A percentile compares a stretch with the other conserved stretches of the same genome.
These are phyloP conservation scores for Phocides pigmalion DNA, from an alignment of 1,140 invertebrate species.

Conservation along the genomic window DNA sequence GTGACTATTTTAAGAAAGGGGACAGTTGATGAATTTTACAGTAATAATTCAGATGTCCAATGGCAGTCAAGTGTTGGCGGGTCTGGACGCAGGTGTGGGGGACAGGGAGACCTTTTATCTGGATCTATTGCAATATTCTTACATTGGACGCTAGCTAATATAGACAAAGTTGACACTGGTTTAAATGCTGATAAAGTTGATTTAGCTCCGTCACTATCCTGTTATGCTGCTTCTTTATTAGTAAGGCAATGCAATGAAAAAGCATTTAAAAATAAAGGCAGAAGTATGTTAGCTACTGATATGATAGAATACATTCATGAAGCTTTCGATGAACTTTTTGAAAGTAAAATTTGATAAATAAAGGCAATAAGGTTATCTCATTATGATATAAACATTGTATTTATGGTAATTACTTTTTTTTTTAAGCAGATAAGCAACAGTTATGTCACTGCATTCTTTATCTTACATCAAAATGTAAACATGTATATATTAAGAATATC, in stretches of 20 bases:
- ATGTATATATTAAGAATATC: too few relatives aligned
- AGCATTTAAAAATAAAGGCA: slow-evolving; percentile 90
- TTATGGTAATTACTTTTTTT: too few relatives aligned
- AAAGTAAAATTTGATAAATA: slow-evolving; percentile 40
- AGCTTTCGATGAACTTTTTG: slow-evolving; percentile 87
- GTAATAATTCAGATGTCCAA: slow-evolving; percentile 83
- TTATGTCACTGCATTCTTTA: too few relatives aligned
- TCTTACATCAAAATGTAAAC: too few relatives aligned
- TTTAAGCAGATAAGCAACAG: too few relatives aligned
- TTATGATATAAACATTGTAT: too few relatives aligned
- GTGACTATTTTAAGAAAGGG: slow-evolving; percentile 93
- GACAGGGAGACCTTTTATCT: slow-evolving; percentile 97
- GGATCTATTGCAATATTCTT: slow-evolving; percentile 94
- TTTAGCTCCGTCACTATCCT: slow-evolving; percentile 89
- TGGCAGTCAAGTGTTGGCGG: slow-evolving; percentile 86
- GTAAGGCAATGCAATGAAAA: slow-evolving; percentile 91
- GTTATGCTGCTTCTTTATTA: slow-evolving; percentile 92
- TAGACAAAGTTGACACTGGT: slow-evolving; percentile 55
- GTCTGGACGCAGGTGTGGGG: slow-evolving; percentile 95
- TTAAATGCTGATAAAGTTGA: slow-evolving; percentile 72
- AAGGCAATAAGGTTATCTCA: too few relatives aligned
- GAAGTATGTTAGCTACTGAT: slow-evolving; percentile 94
- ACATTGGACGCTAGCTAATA: slow-evolving; percentile 89
- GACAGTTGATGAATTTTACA: slow-evolving; percentile 89
- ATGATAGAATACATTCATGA: slow-evolving; percentile 92